Percentiles rank a stretch among this genome's conserved stretches.
Evolutionary conservation across 2,797 vertebrate species (phyloP).

Genomic region (Gallinago solitaria): DNA sequence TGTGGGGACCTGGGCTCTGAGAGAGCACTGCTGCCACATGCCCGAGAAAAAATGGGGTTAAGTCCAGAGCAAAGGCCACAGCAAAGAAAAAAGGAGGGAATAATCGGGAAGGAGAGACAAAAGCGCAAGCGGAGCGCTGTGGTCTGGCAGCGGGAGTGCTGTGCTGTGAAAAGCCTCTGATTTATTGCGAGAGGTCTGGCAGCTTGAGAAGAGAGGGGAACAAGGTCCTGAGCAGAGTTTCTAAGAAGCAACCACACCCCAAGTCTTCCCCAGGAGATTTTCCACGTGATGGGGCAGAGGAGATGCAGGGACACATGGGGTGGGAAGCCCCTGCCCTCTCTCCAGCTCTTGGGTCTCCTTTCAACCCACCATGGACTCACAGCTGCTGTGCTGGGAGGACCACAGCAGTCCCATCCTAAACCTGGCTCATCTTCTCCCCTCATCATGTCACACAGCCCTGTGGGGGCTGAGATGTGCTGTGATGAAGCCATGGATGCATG

Average conservation of each 20-base stretch:
- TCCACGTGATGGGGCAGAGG: not conserved
- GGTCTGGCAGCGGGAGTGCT: not conserved
- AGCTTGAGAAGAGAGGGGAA: not conserved
- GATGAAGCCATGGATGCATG: rapidly evolving
- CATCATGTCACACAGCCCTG: not conserved
- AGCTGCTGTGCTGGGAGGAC: not conserved
- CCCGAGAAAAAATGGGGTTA: not conserved
- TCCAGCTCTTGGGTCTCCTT: not conserved
- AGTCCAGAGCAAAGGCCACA: not conserved
- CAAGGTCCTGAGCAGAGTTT: not conserved
- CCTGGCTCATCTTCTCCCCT: rapidly evolving
- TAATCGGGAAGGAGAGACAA: not conserved
- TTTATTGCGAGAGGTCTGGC: not conserved
- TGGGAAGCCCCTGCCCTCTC: not conserved
- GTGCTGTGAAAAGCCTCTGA: not conserved
- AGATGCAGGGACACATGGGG: rapidly evolving
- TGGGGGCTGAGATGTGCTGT: not conserved
- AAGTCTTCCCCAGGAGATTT: not conserved
- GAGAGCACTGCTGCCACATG: not conserved
- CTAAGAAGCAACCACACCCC: rapidly evolving
- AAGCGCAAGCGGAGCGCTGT: not conserved
- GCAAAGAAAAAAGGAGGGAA: not conserved
- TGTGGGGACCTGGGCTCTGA: not conserved
- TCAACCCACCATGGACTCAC: not conserved
- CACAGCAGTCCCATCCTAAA: not conserved